Evolutionary conservation across 2,888 invertebrate species (phyloP), one percentile per base, ranked within the genome.

Genomic region (Stenodema calcarata): DNA sequence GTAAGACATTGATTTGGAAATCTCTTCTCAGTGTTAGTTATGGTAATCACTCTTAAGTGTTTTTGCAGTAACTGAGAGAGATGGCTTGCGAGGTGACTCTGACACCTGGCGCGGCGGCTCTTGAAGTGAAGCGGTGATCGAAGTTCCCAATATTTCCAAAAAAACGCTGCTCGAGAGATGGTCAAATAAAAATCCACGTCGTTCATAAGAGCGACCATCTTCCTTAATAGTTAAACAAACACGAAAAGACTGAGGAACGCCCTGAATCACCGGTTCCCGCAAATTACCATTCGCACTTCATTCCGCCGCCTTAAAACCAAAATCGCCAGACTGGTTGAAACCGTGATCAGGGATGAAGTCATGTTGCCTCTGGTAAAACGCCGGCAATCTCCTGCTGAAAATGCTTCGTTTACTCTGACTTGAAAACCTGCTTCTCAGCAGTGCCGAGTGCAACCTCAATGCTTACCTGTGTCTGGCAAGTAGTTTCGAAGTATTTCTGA

Each of bases 61-160:
- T 82, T 82, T 82, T 82, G 28, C 82, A 82, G 82, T 82, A 82
- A 80, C 80, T 70, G 82, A 82, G 69, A 82, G 82, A 82, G 82
- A 82, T 82, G 82, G 82, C 82, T 69, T 62, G 42, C 82, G 41
- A 82, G 82, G 82, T 82, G 82, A 30, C 42, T 18, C 69, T 18
- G 69, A 82, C 82, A 82, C 82, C 82, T 82, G 82, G 82, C 82
- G 82, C 70, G 35, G 82, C 62, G 82, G 70, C 82, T 82, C 82
- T 82, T 82, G 70, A 42, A 14, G 82, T 82, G 82, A 82, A 80
- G 16, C 80, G 62, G 62, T 62, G 62, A 62, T 62, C 7, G 62
- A 62, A 62, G 62, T 62, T 18, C 18, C 18, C 3, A 62, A 62
- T 9, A 9, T 2, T 62, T 7, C 23, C 62, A 23, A 27, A 62